Base-by-base conservation (phyloP, 1,140 invertebrate species). In the Leguminivora glycinivorella region DNA sequence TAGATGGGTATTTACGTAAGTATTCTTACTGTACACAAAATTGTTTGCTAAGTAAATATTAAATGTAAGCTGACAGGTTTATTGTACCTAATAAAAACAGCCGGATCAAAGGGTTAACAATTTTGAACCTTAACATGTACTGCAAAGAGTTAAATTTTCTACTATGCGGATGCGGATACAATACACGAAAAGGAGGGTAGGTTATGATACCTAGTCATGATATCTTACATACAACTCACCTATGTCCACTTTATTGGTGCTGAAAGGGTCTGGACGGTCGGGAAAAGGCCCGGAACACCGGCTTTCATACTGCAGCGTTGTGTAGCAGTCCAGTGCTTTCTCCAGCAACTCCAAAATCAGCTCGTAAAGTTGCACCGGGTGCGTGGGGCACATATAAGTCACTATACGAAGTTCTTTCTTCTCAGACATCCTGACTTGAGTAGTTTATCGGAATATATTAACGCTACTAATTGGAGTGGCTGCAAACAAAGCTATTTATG, bases 321-420 rank as follows among this genome's bases (percentile, higher is more conserved):
- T 87, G 60, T 93, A 86, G 70, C 90, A 91, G 22, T 87, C 84
- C 10, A 93, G 73, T 26, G 91, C 82, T 17, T 92, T 81, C 76
- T 95, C 94, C 56, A 95, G 80, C 68, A 94, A 90, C 29, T 93
- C 87, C 76, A 93, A 73, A 34, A 94, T 84, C 52, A 91, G 81
- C 77, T 94, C 93, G 84, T 93, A 95, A 47, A 94, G 77, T 77
- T 94, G 92, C 7, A 95, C 92, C 3, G 94, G 94, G 76, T 94
- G 90, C 66, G 93, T 93, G 9, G 94, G 94, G 72, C 93, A 93
- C 89, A 95, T 92, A 77, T 94, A 95, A 0, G 94, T 94, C 43
- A 91, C 83, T 24, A 94, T 73, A 68, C 94, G 83, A 74, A 95
- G 74, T 72, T 90, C 86, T 69, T 82, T 89, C 66, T 74, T 71